phyloP scores from a whole-genome alignment of 1,140 invertebrate genomes.

The Bombus pascuorum region DNA sequence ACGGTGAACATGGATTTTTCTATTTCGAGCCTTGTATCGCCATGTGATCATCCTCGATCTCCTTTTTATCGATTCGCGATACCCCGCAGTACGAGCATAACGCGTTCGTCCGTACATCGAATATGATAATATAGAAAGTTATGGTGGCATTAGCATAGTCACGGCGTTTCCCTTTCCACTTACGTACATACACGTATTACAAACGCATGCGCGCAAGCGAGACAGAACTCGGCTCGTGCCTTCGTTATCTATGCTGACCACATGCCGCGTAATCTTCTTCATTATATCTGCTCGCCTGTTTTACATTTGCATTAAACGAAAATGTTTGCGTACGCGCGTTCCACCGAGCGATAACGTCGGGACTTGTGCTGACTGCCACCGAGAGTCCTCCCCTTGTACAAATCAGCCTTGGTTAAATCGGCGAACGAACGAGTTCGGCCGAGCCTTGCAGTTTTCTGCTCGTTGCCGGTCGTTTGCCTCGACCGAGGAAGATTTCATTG shows the following conservation, averaged over 20 bases:
- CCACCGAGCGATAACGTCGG: conserved; percentile 56
- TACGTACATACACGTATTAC: conserved; percentile 3
- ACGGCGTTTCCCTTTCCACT: neutral
- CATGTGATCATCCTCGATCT: conserved; percentile 5
- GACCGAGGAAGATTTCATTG: neutral
- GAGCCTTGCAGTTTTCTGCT: conserved; percentile 14
- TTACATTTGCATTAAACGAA: conserved; percentile 80
- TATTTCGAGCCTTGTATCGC: neutral
- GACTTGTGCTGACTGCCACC: conserved; percentile 38
- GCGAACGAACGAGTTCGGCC: neutral
- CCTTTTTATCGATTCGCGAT: conserved; percentile 52
- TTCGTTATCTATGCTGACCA: conserved; percentile 80
- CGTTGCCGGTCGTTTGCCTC: conserved; percentile 26
- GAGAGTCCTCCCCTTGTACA: neutral
- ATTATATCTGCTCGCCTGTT: conserved; percentile 76
- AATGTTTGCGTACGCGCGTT: conserved; percentile 74
- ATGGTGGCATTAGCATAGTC: conserved; percentile 69
- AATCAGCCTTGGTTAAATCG: conserved; percentile 13
- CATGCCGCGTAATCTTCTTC: conserved; percentile 80
- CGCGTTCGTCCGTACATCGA: conserved; percentile 47
- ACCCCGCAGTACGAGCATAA: conserved; percentile 24
- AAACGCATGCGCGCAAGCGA: neutral
- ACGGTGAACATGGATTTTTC: conserved; percentile 8
- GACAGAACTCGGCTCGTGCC: conserved; percentile 51
- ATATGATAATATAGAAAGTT: conserved; percentile 77